Base-by-base conservation (phyloP, 2,888 invertebrate species). In the Melipona beecheii region DNA sequence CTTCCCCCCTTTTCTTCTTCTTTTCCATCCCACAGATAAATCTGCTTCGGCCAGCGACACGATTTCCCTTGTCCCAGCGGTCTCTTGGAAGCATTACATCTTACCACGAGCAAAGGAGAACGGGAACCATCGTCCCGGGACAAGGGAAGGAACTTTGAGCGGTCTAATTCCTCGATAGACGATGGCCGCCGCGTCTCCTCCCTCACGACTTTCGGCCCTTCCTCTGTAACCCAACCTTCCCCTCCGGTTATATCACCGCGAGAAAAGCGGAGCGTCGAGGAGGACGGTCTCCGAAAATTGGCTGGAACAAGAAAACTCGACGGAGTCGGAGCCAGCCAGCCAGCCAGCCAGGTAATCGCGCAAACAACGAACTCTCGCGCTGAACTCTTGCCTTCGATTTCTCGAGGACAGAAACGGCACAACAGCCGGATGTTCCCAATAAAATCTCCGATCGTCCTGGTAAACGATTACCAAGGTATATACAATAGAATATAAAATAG, bases 291-390 rank as follows among this genome's bases (percentile, higher is more conserved):
- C 56, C 77, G 76, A 86, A 91, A 91, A 92, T 91, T 92, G 92
- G 87, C 86, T 91, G 83, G 85, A 77, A 78, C 79, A 84, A 84
- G 86, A 88, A 89, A 91, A 90, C 84, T 86, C 77, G 72, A 82
- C 71, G 65, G 62, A 70, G 77, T 84, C 79, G 76, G 79, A 86
- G 69, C 81, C 87, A 88, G 78, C 78, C 84, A 86, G 69, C 81
- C 87, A 88, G 78, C 78, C 84, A 86, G 89, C 85, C 89, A 87
- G 88, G 87, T 91, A 90, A 92, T 91, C 88, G 86, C 87, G 85
- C 89, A 89, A 91, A 89, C 90, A 91, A 88, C 89, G 83, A 86
- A 36, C 36, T 36, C 36, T 36, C 36, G 36, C 9, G 36, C 36
- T 36, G 36, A 36, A 80, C 58, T n/a, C 83, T 82, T 86, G 76